phyloP scores from a whole-genome alignment of 2,888 invertebrate genomes.

The Idaea dimidiata region DNA sequence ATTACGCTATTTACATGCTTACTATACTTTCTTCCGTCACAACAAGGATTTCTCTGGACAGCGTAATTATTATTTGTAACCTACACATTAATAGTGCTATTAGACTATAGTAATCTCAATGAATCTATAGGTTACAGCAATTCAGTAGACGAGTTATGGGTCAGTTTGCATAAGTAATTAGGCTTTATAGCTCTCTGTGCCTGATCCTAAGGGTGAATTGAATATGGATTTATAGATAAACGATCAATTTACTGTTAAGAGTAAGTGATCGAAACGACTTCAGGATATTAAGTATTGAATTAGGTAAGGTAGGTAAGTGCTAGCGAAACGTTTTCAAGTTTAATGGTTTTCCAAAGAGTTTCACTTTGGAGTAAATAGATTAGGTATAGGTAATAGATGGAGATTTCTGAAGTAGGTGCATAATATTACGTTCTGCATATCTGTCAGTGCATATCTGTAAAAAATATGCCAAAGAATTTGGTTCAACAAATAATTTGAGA shows the following conservation, averaged over 20 bases:
- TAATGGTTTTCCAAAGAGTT: too few species aligned
- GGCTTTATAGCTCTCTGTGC: slow-evolving; percentile 12
- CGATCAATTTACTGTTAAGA: background rate
- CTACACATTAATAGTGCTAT: background rate
- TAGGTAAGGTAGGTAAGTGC: too few species aligned
- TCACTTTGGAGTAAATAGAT: too few species aligned
- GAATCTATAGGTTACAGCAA: slow-evolving; percentile 11
- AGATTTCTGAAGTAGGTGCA: too few species aligned
- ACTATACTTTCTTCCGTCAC: background rate
- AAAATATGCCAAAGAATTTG: too few species aligned
- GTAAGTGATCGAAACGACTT: background rate
- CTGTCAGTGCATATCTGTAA: too few species aligned
- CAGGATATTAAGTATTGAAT: background rate
- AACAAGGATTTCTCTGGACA: slow-evolving; percentile 11
- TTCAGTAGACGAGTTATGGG: slow-evolving; percentile 21
- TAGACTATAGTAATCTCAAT: background rate
- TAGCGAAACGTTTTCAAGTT: too few species aligned
- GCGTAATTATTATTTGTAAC: background rate
- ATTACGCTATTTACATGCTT: background rate
- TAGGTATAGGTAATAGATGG: too few species aligned
- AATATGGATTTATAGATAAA: background rate
- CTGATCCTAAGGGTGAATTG: background rate
- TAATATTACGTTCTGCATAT: too few species aligned
- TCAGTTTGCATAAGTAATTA: slow-evolving; percentile 28
- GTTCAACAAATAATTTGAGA: too few species aligned